phyloP scores from a whole-genome alignment of 2,113 vertebrate genomes.

The Potamarius usumacintae region DNA sequence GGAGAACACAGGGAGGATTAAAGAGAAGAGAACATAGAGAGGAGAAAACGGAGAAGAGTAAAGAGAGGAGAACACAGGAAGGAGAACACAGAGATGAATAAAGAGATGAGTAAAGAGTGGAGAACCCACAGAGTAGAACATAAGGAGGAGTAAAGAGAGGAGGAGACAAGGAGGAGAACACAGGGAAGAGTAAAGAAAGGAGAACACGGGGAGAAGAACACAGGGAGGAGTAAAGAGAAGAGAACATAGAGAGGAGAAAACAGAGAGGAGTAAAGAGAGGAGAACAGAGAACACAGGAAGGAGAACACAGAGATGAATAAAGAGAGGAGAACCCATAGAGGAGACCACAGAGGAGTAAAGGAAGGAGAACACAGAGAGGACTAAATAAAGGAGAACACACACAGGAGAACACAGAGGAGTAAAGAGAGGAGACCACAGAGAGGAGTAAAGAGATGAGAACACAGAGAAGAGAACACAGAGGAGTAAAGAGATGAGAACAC shows the following conservation, averaged over 20 bases:
- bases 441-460: background rate
- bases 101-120: background rate
- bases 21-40: background rate
- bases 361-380: background rate
- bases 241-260: background rate
- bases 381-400: background rate
- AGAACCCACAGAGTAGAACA: background rate
- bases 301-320: background rate
- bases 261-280: background rate
- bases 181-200: background rate
- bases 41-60: background rate
- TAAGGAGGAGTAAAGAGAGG: background rate
- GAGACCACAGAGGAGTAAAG: background rate
- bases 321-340: background rate
- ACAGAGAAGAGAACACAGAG: background rate
- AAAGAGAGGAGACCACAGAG: background rate
- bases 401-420: background rate
- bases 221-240: background rate
- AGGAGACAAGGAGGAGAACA: background rate
- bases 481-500: background rate
- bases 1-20: background rate
- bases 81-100: background rate
- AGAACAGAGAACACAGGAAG: background rate
- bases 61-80: background rate
- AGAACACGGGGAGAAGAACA: background rate